Evolutionary conservation across 2,888 invertebrate genomes (phyloP), one percentile per base, ranked within the genome.

Genomic region (Eupithecia vulgata): DNA sequence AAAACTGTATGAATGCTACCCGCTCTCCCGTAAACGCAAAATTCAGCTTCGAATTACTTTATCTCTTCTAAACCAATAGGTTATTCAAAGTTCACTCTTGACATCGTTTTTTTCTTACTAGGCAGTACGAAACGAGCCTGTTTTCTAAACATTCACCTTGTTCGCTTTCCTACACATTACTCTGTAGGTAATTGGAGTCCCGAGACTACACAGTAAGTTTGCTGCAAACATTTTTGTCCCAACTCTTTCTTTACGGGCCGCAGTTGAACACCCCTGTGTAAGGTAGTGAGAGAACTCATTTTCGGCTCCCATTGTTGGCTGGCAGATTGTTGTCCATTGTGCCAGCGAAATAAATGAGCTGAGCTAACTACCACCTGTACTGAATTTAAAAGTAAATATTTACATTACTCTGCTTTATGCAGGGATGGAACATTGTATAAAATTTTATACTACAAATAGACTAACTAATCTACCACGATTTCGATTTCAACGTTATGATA

Each of bases 201-300:
- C 48, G 21, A 21, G 25, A 4, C 21, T 52, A 52, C 48, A 57
- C 57, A 57, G 25, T 57, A 25, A 57, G 12, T 57, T 57, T 5
- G 57, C 57, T 25, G 52, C 21, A 57, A 57, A 57, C 57, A 25
- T 57, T 57, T 57, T 57, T 57, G 13, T 57, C 0, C 12, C 12
- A 57, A 57, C 57, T 57, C n/a, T 35, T 37, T 37, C 34, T 62
- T 10, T 37, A 12, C 68, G 42, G 45, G 13, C 71, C 68, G 21
- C 65, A 68, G 34, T 72, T 69, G 62, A 42, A 42, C 71, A 69
- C 17, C 21, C 45, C 57, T 68, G 70, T 75, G 3, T 34, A 73
- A 73, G 75, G 75, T 70, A 72, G 68, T 68, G 67, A 70, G 69
- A 75, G 72, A 74, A 73, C 77, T 79, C 79, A 78, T 79, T 79